phyloP scores from a whole-genome alignment of 1,140 invertebrate species.

The Drosophila pseudoananassae region DNA sequence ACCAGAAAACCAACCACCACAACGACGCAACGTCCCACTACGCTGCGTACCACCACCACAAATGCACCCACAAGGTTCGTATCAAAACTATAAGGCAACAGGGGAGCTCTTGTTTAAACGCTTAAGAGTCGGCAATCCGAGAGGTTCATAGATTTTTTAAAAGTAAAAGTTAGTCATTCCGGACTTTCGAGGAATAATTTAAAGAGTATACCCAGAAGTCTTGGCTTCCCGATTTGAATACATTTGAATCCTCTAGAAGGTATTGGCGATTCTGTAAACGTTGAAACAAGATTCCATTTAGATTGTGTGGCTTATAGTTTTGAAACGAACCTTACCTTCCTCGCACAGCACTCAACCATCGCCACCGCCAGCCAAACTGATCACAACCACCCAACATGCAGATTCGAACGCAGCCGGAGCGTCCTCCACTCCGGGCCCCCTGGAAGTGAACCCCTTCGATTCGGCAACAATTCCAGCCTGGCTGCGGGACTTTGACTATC shows the following conservation, averaged over 20 bases:
- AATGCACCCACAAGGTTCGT: slow-evolving; percentile 54
- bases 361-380: slow-evolving; percentile 40
- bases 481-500: slow-evolving; percentile 77
- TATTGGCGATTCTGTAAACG: neutral
- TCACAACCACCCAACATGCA: slow-evolving; percentile 43
- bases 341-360: slow-evolving; percentile 48
- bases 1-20: slow-evolving; percentile 34
- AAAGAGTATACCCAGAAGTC: no score
- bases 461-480: slow-evolving; percentile 75
- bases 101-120: neutral
- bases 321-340: slow-evolving; percentile 22
- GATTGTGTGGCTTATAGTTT: neutral
- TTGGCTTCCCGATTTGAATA: neutral
- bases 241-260: neutral
- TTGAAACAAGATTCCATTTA: neutral
- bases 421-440: slow-evolving; percentile 14
- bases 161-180: neutral
- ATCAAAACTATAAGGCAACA: slow-evolving; percentile 3
- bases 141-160: neutral
- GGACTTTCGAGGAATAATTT: no score
- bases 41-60: slow-evolving; percentile 44
- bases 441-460: slow-evolving; percentile 71
- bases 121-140: neutral
- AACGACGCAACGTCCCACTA: slow-evolving; percentile 53
- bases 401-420: slow-evolving; percentile 44